Conservation (phyloP, 2,113 vertebrate genomes). For the Mus pahari region DNA sequence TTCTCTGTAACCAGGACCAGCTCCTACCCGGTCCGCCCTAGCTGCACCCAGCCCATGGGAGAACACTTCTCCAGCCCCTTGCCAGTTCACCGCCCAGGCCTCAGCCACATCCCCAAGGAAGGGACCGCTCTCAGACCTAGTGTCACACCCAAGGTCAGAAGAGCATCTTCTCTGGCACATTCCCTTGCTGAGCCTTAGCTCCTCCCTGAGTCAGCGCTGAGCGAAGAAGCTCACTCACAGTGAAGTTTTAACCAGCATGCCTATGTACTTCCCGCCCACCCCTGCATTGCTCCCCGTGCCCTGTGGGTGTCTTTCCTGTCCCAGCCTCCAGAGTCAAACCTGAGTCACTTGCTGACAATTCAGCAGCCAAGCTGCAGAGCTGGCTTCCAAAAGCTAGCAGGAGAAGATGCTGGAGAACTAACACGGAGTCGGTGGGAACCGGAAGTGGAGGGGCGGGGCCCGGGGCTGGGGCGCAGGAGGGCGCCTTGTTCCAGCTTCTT, state of each 20-base stretch:
- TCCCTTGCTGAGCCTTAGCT: neutral
- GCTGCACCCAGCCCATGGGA: neutral
- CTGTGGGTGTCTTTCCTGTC: slow-evolving; percentile 65
- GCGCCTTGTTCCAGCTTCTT: fast-evolving
- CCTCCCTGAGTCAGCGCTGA: neutral
- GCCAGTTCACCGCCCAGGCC: neutral
- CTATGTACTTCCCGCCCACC: slow-evolving; percentile 49
- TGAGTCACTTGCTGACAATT: slow-evolving; percentile 70
- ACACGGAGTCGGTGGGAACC: fast-evolving
- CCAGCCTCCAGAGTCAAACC: slow-evolving; percentile 46
- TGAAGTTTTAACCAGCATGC: slow-evolving; percentile 37
- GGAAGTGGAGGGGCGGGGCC: neutral
- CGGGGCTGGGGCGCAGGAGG: neutral
- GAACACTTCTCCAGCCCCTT: neutral
- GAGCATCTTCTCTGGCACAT: neutral
- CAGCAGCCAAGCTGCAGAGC: slow-evolving; percentile 35
- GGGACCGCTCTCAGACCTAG: neutral
- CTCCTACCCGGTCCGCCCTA: neutral
- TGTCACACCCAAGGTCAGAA: neutral
- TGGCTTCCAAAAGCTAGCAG: neutral
- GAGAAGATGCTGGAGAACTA: neutral
- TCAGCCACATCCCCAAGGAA: neutral
- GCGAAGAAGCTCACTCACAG: slow-evolving; percentile 28
- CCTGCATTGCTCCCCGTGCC: slow-evolving; percentile 64
- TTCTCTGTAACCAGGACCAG: neutral